These are phyloP conservation scores for Hypsopygia costalis DNA, from an alignment of 2,888 invertebrate genomes.

Conservation along the genomic window DNA sequence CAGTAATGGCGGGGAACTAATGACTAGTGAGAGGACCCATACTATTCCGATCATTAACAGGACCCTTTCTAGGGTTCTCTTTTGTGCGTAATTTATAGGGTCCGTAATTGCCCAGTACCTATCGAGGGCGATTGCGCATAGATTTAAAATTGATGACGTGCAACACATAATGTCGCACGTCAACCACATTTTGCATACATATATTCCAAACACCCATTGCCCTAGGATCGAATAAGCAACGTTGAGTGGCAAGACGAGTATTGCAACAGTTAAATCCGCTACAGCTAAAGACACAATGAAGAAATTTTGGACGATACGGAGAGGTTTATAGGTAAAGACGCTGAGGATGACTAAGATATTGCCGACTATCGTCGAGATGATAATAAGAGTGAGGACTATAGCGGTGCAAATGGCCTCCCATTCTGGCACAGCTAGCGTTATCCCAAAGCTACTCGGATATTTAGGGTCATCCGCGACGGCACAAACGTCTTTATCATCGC, in stretches of 20 bases:
- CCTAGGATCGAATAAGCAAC: constrained; percentile 95
- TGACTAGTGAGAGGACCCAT: constrained; percentile 91
- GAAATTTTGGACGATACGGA: constrained; percentile 96
- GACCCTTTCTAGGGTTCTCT: constrained; percentile 92
- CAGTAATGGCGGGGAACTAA: constrained; percentile 93
- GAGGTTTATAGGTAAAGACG: constrained; percentile 96
- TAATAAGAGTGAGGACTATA: constrained; percentile 90
- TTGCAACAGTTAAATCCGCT: constrained; percentile 94
- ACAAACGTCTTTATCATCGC: constrained; percentile 64
- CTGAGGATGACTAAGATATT: constrained; percentile 96
- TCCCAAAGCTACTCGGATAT: constrained; percentile 85
- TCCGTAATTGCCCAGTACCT: constrained; percentile 97
- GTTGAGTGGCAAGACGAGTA: constrained; percentile 94
- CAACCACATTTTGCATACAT: constrained; percentile 96
- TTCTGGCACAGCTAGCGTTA: constrained; percentile 87
- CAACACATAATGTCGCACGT: constrained; percentile 97
- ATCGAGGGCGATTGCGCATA: constrained; percentile 96
- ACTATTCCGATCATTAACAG: constrained; percentile 92
- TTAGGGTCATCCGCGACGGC: constrained; percentile 66
- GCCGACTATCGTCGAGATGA: constrained; percentile 93
- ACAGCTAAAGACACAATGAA: constrained; percentile 97
- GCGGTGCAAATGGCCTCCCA: constrained; percentile 92
- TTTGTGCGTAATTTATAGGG: constrained; percentile 96
- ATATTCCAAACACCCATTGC: constrained; percentile 95
- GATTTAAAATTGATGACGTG: constrained; percentile 96